Evolutionary conservation across 30 jellyfish, hydroid and myxozoan species (phyloP).

Genomic region (Aurelia aurita complex sp. Pacific): DNA sequence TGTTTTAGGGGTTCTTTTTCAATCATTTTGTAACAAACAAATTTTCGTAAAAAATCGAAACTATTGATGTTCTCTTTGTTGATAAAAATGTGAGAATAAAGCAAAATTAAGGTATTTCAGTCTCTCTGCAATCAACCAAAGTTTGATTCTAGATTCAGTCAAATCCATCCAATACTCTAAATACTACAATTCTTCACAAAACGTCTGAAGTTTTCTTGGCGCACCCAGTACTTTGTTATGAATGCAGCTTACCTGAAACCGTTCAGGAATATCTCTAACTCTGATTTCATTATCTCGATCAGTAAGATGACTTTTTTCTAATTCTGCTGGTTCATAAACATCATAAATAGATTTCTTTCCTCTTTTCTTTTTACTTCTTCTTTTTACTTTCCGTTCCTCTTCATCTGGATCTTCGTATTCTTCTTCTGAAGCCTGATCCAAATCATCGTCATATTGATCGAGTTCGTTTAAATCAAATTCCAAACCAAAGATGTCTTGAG

Average conservation of each 20-base stretch:
- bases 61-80: too few species aligned
- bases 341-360: constrained; percentile 80
- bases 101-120: too few species aligned
- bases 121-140: too few species aligned
- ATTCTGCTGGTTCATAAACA: constrained; percentile 96
- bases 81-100: too few species aligned
- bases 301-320: constrained; percentile 91
- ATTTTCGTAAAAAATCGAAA: too few species aligned
- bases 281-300: constrained; percentile 81
- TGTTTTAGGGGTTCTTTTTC: too few species aligned
- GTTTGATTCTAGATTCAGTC: too few species aligned
- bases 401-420: constrained; percentile 80
- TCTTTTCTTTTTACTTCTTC: constrained; percentile 65
- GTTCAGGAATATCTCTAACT: constrained; percentile 90
- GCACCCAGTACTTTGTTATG: too few species aligned
- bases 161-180: too few species aligned
- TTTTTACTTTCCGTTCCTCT: constrained; percentile 64
- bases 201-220: too few species aligned
- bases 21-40: too few species aligned
- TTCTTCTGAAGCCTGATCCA: constrained; percentile 77
- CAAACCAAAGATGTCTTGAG: constrained; percentile 98
- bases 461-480: constrained; percentile 96
- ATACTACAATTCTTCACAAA: too few species aligned
- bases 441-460: constrained; percentile 86
- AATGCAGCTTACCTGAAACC: constrained; percentile 71